Conservation (phyloP, 2,888 invertebrate genomes). For the Pterostichus madidus region DNA sequence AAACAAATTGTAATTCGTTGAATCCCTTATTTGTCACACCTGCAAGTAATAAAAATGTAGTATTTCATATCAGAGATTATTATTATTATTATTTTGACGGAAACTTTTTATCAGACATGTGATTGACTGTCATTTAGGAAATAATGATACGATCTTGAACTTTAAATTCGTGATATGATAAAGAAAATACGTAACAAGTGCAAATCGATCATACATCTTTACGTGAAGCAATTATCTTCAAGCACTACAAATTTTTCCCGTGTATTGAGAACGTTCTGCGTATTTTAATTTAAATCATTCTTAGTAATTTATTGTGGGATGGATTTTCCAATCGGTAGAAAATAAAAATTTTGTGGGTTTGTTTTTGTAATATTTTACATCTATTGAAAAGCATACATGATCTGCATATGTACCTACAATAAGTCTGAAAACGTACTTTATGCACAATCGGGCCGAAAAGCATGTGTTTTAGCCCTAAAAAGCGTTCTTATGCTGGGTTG, state of each 20-base stretch:
- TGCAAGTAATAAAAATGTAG: conserved; percentile 63
- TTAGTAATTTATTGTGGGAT: not conserved
- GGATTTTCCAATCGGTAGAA: not conserved
- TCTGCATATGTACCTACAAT: no score
- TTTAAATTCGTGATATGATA: conserved; percentile 25
- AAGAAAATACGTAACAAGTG: not conserved
- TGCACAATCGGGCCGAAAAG: no score
- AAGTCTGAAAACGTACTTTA: no score
- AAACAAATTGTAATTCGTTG: conserved; percentile 80
- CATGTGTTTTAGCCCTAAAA: no score
- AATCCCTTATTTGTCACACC: conserved; percentile 75
- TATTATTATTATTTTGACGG: conserved; percentile 6
- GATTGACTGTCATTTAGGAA: conserved; percentile 7
- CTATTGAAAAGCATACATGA: no score
- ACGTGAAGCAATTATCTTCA: conserved; percentile 1
- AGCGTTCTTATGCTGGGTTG: no score
- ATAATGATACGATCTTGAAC: conserved; percentile 36
- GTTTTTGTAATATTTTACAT: no score
- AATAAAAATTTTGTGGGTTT: not conserved
- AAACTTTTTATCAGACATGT: conserved; percentile 2
- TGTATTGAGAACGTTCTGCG: not conserved
- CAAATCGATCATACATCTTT: not conserved
- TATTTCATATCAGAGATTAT: no score
- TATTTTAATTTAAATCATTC: not conserved
- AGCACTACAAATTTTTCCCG: not conserved